Conservation (phyloP, 2,888 invertebrate genomes). For the Drosophila hamatofila region DNA sequence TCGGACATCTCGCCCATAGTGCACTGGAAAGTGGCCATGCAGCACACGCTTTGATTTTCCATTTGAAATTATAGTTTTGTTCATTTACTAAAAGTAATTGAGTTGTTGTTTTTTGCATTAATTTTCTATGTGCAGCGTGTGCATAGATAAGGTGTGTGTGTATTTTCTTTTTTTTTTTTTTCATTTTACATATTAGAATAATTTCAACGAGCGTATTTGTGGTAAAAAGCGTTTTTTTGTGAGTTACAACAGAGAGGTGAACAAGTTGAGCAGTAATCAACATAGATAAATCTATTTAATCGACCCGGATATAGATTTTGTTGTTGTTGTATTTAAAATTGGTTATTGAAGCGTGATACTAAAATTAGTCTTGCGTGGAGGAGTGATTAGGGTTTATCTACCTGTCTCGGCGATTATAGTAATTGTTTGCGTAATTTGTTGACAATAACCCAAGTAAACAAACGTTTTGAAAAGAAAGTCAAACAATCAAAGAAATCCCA, state of each 20-base stretch:
- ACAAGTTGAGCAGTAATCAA: background rate
- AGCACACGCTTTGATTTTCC: slow-evolving; percentile 28
- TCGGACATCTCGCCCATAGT: background rate
- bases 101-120: slow-evolving; percentile 62
- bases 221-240: slow-evolving; percentile 4
- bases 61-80: slow-evolving; percentile 37
- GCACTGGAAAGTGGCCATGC: slow-evolving; percentile 26
- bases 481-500: slow-evolving; percentile 48
- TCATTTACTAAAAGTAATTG: slow-evolving; percentile 74
- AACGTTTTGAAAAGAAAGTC: slow-evolving; percentile 20
- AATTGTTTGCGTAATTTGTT: slow-evolving; percentile 47
- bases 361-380: slow-evolving; percentile 16
- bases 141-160: background rate
- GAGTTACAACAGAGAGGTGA: background rate
- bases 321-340: background rate
- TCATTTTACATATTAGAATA: background rate
- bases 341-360: slow-evolving; percentile 13
- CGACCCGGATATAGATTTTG: slow-evolving; percentile 5
- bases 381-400: slow-evolving; percentile 34
- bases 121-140: slow-evolving; percentile 23
- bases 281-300: slow-evolving; percentile 19
- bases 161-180: no score
- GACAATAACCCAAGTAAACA: slow-evolving; percentile 41
- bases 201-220: slow-evolving; percentile 33
- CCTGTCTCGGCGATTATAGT: slow-evolving; percentile 15